Conservation (phyloP, 2,888 invertebrate genomes). For the Leistus spinibarbis region DNA sequence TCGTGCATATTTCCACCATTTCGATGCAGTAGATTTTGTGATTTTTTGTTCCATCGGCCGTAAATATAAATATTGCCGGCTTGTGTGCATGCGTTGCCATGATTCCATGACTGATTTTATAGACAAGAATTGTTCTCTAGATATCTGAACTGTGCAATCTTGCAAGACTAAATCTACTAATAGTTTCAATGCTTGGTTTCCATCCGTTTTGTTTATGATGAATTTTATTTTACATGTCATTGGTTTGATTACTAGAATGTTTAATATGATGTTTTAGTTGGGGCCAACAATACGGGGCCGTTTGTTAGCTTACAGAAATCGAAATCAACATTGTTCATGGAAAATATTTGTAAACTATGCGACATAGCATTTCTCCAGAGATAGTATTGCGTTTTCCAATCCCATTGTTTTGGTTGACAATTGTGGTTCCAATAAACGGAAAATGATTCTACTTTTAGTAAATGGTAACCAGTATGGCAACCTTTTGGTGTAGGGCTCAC, state of each 20-base stretch:
- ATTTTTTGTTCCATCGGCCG: constrained; percentile 49
- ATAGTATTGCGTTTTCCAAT: constrained; percentile 65
- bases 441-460: constrained; percentile 76
- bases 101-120: constrained; percentile 64
- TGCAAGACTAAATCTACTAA: constrained; percentile 74
- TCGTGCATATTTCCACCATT: constrained; percentile 80
- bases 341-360: constrained; percentile 75
- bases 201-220: constrained; percentile 63
- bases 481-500: constrained; percentile 62
- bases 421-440: constrained; percentile 78
- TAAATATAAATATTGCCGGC: constrained; percentile 61
- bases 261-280: constrained; percentile 7
- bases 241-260: constrained; percentile 74
- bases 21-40: constrained; percentile 4
- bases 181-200: constrained; percentile 60
- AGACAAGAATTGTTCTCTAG: constrained; percentile 73
- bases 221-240: constrained; percentile 79
- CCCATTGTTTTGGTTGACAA: constrained; percentile 61
- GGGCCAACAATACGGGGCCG: neutral
- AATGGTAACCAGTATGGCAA: constrained; percentile 66
- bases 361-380: constrained; percentile 80
- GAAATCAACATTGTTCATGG: constrained; percentile 77
- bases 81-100: constrained; percentile 69
- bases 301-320: constrained; percentile 72
- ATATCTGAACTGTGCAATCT: constrained; percentile 76